Evolutionary conservation across 1,140 invertebrate genomes (phyloP).

Genomic region (Drosophila mauritiana): DNA sequence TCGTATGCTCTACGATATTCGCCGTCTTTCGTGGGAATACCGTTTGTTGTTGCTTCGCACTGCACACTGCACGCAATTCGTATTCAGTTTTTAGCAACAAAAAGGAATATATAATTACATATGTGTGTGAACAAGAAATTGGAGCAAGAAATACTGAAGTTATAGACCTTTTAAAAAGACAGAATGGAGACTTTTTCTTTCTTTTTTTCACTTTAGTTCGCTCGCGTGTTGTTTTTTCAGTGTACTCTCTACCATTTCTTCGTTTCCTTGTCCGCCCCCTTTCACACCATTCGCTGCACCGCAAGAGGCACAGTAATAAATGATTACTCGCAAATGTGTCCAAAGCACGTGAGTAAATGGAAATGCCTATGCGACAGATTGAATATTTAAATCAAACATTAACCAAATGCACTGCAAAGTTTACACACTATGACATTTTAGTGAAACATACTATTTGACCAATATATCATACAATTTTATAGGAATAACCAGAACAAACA

Average conservation of each 20-base stretch:
- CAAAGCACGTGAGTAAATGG: conserved; percentile 6
- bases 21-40: background rate
- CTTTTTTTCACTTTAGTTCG: too few relatives aligned
- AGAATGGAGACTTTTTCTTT: too few relatives aligned
- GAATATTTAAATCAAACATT: conserved; percentile 21
- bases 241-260: background rate
- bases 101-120: too few relatives aligned
- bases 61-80: background rate
- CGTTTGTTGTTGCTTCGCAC: conserved; percentile 9
- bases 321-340: conserved; percentile 9
- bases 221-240: background rate
- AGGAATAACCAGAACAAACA: too few relatives aligned
- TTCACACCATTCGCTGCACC: background rate
- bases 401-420: background rate
- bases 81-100: too few relatives aligned
- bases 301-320: too few relatives aligned
- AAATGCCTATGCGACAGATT: conserved; percentile 35
- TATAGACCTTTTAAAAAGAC: too few relatives aligned
- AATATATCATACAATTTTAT: too few relatives aligned
- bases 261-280: background rate
- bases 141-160: too few relatives aligned
- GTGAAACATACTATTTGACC: too few relatives aligned
- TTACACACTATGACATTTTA: background rate
- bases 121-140: too few relatives aligned
- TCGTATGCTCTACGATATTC: conserved; percentile 1